A percentile compares a stretch with the other conserved stretches of the same genome.
Evolutionary conservation across 1,140 invertebrate species (phyloP).

Genomic region (Trichonephila clavipes): DNA sequence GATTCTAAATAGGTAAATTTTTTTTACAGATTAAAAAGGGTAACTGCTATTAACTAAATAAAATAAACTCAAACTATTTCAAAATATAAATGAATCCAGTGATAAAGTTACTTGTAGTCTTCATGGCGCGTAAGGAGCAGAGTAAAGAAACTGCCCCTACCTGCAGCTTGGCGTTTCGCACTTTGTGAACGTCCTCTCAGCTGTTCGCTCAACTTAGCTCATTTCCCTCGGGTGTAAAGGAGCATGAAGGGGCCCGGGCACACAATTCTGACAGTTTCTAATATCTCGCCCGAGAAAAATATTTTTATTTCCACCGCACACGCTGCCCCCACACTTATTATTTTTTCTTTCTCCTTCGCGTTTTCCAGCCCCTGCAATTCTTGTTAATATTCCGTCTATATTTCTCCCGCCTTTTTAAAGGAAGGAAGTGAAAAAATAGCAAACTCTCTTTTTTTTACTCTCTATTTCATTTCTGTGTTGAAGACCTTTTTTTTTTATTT

Average conservation of each 20-base stretch:
- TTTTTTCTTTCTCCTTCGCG: neutral
- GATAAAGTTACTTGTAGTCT: no score
- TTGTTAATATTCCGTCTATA: slow-evolving; percentile 58
- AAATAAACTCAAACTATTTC: no score
- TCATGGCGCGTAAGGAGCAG: no score
- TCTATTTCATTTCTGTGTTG: neutral
- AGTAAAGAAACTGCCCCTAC: neutral
- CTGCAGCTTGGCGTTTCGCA: neutral
- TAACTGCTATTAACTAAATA: no score
- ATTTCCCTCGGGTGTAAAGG: neutral
- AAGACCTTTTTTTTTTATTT: neutral
- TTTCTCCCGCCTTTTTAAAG: neutral
- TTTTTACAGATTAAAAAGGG: no score
- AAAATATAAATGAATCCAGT: no score
- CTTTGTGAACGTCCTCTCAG: neutral
- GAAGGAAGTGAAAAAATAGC: neutral
- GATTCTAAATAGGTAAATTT: no score
- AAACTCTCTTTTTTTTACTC: neutral
- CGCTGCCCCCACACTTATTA: neutral
- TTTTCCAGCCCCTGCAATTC: slow-evolving; percentile 33
- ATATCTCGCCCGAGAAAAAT: slow-evolving; percentile 38
- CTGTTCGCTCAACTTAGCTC: neutral
- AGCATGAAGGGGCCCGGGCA: slow-evolving; percentile 19
- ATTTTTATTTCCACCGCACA: slow-evolving; percentile 20
- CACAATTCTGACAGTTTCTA: slow-evolving; percentile 54